Percentiles rank a stretch among this genome's conserved stretches.
Conservation (phyloP, 2,113 vertebrate genomes). For the Lasiurus borealis region DNA sequence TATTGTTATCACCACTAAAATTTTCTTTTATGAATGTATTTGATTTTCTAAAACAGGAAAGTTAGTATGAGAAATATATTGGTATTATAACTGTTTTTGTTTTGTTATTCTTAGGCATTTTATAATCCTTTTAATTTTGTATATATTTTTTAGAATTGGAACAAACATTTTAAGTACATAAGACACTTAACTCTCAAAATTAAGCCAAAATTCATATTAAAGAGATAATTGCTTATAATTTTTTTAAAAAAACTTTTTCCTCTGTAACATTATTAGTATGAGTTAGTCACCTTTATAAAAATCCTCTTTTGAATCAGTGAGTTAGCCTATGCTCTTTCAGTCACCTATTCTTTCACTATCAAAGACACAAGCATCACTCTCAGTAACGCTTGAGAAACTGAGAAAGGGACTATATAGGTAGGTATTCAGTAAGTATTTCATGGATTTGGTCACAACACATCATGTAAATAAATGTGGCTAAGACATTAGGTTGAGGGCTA, state of each 20-base stretch:
- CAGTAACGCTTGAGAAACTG: background rate
- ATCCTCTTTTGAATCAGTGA: background rate
- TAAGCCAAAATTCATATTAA: constrained; percentile 7
- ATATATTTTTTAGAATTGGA: constrained; percentile 1
- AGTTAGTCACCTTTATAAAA: background rate
- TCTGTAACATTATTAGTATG: background rate
- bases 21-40: background rate
- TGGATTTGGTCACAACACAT: background rate
- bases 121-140: background rate
- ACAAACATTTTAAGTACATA: background rate
- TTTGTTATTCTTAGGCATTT: constrained; percentile 1
- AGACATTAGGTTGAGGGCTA: background rate
- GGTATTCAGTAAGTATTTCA: background rate
- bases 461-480: background rate
- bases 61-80: background rate
- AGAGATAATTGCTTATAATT: background rate
- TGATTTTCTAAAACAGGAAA: background rate
- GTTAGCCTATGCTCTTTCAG: background rate
- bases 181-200: constrained; percentile 9
- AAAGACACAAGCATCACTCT: background rate
- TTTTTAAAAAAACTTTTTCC: background rate
- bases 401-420: background rate
- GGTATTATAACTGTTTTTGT: constrained; percentile 25
- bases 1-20: background rate
- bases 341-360: background rate